phyloP scores from a whole-genome alignment of 1,140 invertebrate species.

The Brachionus asplanchnoidis region DNA sequence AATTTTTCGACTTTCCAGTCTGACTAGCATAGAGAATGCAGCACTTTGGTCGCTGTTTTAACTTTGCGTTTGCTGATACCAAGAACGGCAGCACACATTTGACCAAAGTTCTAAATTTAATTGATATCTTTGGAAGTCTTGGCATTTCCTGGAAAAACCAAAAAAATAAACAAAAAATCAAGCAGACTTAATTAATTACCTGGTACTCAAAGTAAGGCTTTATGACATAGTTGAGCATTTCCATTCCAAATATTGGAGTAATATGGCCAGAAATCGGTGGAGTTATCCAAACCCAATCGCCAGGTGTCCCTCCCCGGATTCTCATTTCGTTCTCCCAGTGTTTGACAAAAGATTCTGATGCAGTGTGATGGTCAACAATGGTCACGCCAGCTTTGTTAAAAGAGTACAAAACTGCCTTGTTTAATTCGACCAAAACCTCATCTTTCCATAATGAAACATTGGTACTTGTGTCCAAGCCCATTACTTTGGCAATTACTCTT shows the following conservation, averaged over 20 bases:
- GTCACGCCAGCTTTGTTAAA: constrained; percentile 81
- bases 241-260: constrained; percentile 87
- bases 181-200: constrained; percentile 67
- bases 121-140: constrained; percentile 71
- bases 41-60: constrained; percentile 83
- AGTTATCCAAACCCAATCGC: constrained; percentile 94
- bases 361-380: constrained; percentile 90
- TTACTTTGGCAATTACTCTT: constrained; percentile 74
- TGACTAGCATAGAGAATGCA: constrained; percentile 88
- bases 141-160: constrained; percentile 64
- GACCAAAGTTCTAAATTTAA: constrained; percentile 92
- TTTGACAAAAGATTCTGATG: constrained; percentile 91
- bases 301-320: constrained; percentile 83
- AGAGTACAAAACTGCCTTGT: constrained; percentile 82
- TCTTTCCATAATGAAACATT: constrained; percentile 84
- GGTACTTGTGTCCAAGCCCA: constrained; percentile 80
- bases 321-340: constrained; percentile 84
- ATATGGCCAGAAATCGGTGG: constrained; percentile 83
- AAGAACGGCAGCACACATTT: constrained; percentile 92
- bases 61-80: constrained; percentile 82
- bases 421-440: constrained; percentile 79
- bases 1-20: constrained; percentile 87
- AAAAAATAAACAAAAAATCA: constrained; percentile 69
- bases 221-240: constrained; percentile 84
- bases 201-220: constrained; percentile 87